Evolutionary conservation across 2,888 invertebrate genomes (phyloP).

Genomic region (Aphidius colemani): DNA sequence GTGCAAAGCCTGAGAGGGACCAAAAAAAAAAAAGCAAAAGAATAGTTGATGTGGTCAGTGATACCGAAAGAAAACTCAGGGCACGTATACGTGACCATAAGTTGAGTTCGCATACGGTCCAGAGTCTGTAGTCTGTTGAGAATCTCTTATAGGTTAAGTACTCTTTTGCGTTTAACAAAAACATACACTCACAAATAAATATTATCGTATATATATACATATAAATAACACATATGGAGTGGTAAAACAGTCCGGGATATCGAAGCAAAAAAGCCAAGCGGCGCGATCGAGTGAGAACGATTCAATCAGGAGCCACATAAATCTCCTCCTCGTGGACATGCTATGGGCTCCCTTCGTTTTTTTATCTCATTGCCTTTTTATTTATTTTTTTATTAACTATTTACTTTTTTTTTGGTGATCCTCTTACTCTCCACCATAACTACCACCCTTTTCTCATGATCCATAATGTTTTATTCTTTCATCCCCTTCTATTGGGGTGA

Average conservation of each 20-base stretch:
- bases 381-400: conserved; percentile 22
- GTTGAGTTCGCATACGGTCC: conserved; percentile 27
- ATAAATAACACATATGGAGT: conserved; percentile 10
- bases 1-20: conserved; percentile 13
- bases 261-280: conserved; percentile 55
- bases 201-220: conserved; percentile 23
- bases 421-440: conserved; percentile 24
- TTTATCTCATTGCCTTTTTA: conserved; percentile 20
- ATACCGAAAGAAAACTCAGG: conserved; percentile 20
- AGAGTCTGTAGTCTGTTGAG: too few relatives aligned
- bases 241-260: conserved; percentile 36
- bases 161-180: background rate
- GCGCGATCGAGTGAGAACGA: conserved; percentile 61
- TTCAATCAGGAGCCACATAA: conserved; percentile 61
- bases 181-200: conserved; percentile 14
- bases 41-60: conserved; percentile 20
- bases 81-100: conserved; percentile 36
- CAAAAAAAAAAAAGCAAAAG: background rate
- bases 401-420: conserved; percentile 19
- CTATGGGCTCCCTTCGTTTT: conserved; percentile 29
- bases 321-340: conserved; percentile 59
- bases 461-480: conserved; percentile 26
- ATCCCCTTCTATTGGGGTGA: conserved; percentile 25
- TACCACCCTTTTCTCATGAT: conserved; percentile 20
- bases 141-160: too few relatives aligned